Base-by-base conservation (phyloP, 2,888 invertebrate genomes). In the Drosophila borealis region DNA sequence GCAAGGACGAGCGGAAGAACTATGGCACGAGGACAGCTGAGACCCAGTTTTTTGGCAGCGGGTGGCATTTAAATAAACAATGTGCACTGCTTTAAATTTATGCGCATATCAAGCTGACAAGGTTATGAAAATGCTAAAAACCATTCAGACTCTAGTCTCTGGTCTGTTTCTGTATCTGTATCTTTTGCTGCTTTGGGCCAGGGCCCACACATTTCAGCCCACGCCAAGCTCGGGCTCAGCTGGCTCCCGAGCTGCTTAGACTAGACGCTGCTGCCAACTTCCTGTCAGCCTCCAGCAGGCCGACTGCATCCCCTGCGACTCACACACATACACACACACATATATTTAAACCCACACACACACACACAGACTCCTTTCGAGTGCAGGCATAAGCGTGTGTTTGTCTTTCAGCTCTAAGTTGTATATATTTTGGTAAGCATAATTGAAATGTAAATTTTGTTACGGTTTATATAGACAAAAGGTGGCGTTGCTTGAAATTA, bases 51-150 rank as follows among this genome's bases (percentile, higher is more conserved):
- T 65, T 45, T 57, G 71, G 69, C 69, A 69, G 81, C 80, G 70
- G 77, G 70, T 70, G 77, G 77, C 86, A 88, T 83, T 88, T 83
- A 82, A 83, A 83, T 83, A 88, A 83, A 88, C 83, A 88, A 83
- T 83, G 88, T 82, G 86, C 88, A 76, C 67, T 82, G 88, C 80
- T 88, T 83, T 72, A 86, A 83, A 83, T 88, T 86, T 84, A 88
- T 84, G 89, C 89, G 89, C 83, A 84, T 84, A 88, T 88, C 83
- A 88, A 88, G 83, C 83, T 78, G 83, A 84, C 83, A 88, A 84
- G 89, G 87, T 88, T 84, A 84, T 84, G 89, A 84, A 84, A 84
- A 80, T 84, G 89, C 87, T 75, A 78, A 76, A 79, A 80, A 9
- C 29, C 70, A 78, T 66, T 66, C 85, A 59, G 55, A 49, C 69